phyloP scores from a whole-genome alignment of 2,113 vertebrate genomes.

The Alligator mississippiensis region DNA sequence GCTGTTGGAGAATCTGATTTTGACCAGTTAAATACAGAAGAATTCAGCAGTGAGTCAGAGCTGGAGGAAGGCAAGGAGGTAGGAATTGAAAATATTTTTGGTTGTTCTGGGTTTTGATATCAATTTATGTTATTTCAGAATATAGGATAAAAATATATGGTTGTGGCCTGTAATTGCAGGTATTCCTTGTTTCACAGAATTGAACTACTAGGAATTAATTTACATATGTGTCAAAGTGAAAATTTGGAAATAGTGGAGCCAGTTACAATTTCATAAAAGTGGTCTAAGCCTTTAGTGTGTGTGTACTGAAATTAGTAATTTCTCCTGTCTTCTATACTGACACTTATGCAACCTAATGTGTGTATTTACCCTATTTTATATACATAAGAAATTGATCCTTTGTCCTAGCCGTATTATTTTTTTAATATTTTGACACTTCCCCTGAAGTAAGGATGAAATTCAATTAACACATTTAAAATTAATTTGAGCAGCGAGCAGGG shows the following conservation, averaged over 20 bases:
- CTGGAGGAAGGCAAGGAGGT: slow-evolving; percentile 87
- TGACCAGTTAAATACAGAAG: slow-evolving; percentile 93
- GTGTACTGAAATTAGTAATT: neutral
- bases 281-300: neutral
- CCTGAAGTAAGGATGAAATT: neutral
- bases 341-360: neutral
- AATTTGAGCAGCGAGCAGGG: neutral
- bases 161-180: neutral
- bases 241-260: neutral
- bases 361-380: no score
- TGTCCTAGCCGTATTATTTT: neutral
- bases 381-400: neutral
- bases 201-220: neutral
- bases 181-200: neutral
- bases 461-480: neutral
- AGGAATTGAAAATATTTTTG: slow-evolving; percentile 56
- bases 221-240: neutral
- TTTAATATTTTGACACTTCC: neutral
- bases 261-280: neutral
- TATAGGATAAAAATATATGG: neutral
- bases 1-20: slow-evolving; percentile 94
- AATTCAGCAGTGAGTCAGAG: slow-evolving; percentile 93
- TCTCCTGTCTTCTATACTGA: neutral
- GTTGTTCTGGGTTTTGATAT: neutral
- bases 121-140: neutral